Evolutionary conservation across 2,888 invertebrate genomes (phyloP).

Genomic region (Heterodera filipjevi): DNA sequence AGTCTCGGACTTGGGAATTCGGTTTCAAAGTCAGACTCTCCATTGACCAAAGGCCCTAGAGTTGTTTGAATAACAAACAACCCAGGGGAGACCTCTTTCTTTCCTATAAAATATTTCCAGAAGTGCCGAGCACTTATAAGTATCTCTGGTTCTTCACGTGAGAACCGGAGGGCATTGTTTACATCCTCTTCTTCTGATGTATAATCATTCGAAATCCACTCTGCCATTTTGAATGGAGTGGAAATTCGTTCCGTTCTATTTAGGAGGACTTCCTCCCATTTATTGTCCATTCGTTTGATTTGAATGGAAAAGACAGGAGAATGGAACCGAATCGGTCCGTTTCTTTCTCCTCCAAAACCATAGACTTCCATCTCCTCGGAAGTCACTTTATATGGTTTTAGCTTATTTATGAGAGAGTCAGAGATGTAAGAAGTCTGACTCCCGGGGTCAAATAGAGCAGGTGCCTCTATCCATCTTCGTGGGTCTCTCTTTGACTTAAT

Average conservation of each 20-base stretch:
- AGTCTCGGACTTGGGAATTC: not conserved
- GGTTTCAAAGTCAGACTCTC: not conserved
- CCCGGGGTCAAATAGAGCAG: not conserved
- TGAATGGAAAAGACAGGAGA: conserved; percentile 3
- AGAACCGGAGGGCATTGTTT: not conserved
- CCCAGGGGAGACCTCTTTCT: not conserved
- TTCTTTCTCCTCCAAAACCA: not conserved
- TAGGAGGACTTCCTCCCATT: conserved; percentile 5
- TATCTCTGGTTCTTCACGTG: not conserved
- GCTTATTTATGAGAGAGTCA: not conserved
- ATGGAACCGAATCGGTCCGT: not conserved
- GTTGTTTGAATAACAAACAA: not conserved
- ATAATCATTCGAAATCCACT: not conserved
- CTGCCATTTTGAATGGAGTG: not conserved
- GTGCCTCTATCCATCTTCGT: not conserved
- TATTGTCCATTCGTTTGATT: not conserved
- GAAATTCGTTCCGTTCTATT: not conserved
- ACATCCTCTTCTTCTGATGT: not conserved
- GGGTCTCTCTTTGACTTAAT: not conserved
- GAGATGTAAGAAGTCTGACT: conserved; percentile 6
- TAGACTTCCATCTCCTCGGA: conserved; percentile 16
- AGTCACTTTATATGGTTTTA: not conserved
- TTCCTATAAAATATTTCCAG: not conserved
- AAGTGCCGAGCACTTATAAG: not conserved
- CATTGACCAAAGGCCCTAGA: not conserved